Evolutionary conservation across 2,113 vertebrate genomes (phyloP).

Genomic region (Danionella cerebrum): DNA sequence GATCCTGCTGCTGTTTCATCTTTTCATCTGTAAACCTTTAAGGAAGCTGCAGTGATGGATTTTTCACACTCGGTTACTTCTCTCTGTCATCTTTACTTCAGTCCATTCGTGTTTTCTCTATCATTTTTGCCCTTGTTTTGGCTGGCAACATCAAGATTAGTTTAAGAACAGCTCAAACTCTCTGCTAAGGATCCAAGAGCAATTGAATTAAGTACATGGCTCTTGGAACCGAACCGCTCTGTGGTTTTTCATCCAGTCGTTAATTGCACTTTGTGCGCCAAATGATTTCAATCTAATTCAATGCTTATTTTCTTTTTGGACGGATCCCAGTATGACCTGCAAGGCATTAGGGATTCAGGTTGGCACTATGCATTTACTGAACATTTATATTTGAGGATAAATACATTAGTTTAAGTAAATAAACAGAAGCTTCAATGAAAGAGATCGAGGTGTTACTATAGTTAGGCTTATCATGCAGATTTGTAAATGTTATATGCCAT

Average conservation of each 20-base stretch:
- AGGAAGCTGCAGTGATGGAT: constrained; percentile 8
- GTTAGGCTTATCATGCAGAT: too few species aligned
- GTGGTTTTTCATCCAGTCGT: not conserved
- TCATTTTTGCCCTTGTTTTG: not conserved
- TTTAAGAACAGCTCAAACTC: constrained; percentile 23
- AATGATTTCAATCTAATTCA: not conserved
- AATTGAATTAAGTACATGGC: constrained; percentile 30
- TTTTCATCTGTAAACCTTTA: constrained; percentile 25
- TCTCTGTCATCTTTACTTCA: constrained; percentile 1
- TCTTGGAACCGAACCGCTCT: constrained; percentile 4
- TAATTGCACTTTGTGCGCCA: not conserved
- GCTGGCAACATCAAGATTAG: constrained; percentile 19
- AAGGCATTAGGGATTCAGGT: not conserved
- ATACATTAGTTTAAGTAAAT: too few species aligned
- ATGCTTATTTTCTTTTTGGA: constrained; percentile 11
- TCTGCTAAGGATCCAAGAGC: constrained; percentile 5
- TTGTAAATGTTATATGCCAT: too few species aligned
- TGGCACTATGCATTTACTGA: too few species aligned
- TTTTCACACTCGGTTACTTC: constrained; percentile 14
- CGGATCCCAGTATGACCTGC: not conserved
- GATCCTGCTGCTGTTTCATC: not conserved
- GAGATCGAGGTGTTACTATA: too few species aligned
- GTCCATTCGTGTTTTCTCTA: not conserved
- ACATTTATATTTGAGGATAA: too few species aligned
- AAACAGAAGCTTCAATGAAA: too few species aligned